Base-by-base conservation (phyloP, 1,140 invertebrate genomes). In the Drosophila malerkotliana region DNA sequence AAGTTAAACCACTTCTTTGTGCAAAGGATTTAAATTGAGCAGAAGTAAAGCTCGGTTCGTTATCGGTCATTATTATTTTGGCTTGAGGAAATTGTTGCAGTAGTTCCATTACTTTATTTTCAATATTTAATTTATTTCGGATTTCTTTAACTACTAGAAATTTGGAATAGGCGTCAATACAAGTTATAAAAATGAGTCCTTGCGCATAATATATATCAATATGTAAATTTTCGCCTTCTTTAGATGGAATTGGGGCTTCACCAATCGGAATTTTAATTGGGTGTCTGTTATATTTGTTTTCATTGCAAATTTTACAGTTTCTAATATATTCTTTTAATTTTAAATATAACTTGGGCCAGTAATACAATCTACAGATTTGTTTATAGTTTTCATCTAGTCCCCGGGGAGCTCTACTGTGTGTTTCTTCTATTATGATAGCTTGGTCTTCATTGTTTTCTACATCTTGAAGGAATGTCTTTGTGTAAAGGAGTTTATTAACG, bases 161-260 rank as follows among this genome's bases (percentile, higher is more conserved):
- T 58, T 57, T 64, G 1, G 60, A 72, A 37, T 72, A 72, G 9
- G 54, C 15, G 34, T 58, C 61, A 18, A 71, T 44, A 7, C 51
- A 55, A 39, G 59, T 63, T 8, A 52, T 55, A 12, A 62, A 63
- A 45, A 8, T 37, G 21, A 34, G 5, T 12, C 7, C 21, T n/a
- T 53, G 51, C 1, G 51, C 32, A 15, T 53, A 53, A n/a, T 34
- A 21, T 10, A 53, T 34, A 4, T 53, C 15, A 10, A 53, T 34
- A 3, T 21, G 51, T 5, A 49, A 49, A 3, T 26, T 28, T 26
- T 48, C 32, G 2, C 32, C 32, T 34, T 34, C 32, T 34, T 34
- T 34, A 34, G 32, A 9, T 34, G 32, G 32, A 3, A 34, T 34
- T 34, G 32, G 32, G 32, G 32, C 8, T 34, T 34, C 32, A 9